These are phyloP conservation scores for Mylabris sibirica DNA, from an alignment of 2,888 invertebrate species.

Conservation along the genomic window DNA sequence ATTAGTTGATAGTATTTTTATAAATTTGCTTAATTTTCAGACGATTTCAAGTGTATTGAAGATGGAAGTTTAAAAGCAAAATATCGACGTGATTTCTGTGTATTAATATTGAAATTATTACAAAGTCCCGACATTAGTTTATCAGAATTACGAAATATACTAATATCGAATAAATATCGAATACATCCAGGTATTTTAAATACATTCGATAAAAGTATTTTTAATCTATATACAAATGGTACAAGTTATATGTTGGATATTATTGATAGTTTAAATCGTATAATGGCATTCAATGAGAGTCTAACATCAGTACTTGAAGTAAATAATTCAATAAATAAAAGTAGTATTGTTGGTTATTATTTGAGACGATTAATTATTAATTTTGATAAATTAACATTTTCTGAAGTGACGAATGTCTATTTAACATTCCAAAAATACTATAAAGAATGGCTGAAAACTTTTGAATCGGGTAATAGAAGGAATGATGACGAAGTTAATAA, in stretches of 20 bases:
- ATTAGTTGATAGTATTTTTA: background rate
- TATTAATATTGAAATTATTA: constrained; percentile 79
- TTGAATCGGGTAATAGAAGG: constrained; percentile 30
- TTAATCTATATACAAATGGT: constrained; percentile 67
- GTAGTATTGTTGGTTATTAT: constrained; percentile 78
- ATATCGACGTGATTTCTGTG: constrained; percentile 80
- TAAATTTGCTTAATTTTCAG: constrained; percentile 50
- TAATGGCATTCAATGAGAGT: constrained; percentile 43
- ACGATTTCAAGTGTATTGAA: constrained; percentile 60
- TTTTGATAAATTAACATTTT: constrained; percentile 84
- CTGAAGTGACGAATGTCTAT: constrained; percentile 79
- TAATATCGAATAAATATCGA: constrained; percentile 70
- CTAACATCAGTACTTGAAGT: constrained; percentile 27
- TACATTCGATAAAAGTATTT: constrained; percentile 68
- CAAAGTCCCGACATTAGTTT: constrained; percentile 84
- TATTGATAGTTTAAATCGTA: constrained; percentile 51
- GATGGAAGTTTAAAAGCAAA: constrained; percentile 66
- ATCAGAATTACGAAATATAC: constrained; percentile 69
- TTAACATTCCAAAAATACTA: constrained; percentile 77
- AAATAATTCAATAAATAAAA: constrained; percentile 64
- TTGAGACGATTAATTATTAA: constrained; percentile 81
- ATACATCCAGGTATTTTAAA: constrained; percentile 67
- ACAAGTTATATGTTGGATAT: constrained; percentile 57
- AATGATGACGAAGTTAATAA: constrained; percentile 29
- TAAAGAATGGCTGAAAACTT: constrained; percentile 42